Evolutionary conservation across 2,113 vertebrate species (phyloP).

Genomic region (Psammodynastes pulverulentus): DNA sequence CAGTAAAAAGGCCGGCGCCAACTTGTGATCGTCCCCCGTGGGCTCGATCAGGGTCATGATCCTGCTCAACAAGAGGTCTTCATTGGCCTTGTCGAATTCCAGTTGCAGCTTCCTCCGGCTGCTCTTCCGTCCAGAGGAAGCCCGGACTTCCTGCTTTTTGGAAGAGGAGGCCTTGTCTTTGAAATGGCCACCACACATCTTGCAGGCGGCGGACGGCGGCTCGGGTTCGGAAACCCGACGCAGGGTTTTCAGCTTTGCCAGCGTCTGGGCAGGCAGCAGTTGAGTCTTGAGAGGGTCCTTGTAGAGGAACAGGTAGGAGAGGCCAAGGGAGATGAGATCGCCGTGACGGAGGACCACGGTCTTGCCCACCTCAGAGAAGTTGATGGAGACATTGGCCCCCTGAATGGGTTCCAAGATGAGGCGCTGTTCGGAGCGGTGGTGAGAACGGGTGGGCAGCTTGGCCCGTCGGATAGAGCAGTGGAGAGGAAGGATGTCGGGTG

Average conservation of each 20-base stretch:
- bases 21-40: constrained; percentile 84
- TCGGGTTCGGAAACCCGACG: constrained; percentile 64
- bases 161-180: constrained; percentile 47
- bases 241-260: constrained; percentile 77
- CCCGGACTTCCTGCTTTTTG: constrained; percentile 50
- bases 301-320: constrained; percentile 92
- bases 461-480: constrained; percentile 81
- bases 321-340: constrained; percentile 90
- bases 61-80: constrained; percentile 82
- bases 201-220: constrained; percentile 63
- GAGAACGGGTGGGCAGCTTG: constrained; percentile 49
- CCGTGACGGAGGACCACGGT: constrained; percentile 82
- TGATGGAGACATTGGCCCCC: constrained; percentile 77
- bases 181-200: constrained; percentile 76
- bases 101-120: constrained; percentile 78
- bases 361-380: constrained; percentile 81
- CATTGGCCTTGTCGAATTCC: constrained; percentile 82
- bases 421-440: constrained; percentile 46
- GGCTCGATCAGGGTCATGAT: constrained; percentile 89
- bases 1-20: constrained; percentile 89
- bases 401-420: constrained; percentile 81
- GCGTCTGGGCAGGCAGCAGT: constrained; percentile 78
- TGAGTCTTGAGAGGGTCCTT: constrained; percentile 85
- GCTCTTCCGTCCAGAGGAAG: background rate
- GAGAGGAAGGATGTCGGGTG: constrained; percentile 90